These are phyloP conservation scores for Lumbricus terrestris DNA, from an alignment of 2,888 invertebrate genomes.

Conservation along the genomic window DNA sequence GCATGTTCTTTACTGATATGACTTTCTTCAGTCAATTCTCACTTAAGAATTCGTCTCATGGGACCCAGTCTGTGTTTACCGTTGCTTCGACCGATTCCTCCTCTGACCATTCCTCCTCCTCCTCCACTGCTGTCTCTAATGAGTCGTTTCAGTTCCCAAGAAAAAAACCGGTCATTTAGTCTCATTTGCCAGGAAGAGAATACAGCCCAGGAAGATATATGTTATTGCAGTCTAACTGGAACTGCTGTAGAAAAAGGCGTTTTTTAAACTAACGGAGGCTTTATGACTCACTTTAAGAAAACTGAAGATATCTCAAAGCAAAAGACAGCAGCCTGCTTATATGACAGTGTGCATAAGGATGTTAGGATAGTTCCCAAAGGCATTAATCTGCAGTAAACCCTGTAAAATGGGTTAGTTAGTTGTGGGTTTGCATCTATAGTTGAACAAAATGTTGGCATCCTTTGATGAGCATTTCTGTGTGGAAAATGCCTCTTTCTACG, in stretches of 20 bases:
- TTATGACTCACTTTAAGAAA: neutral
- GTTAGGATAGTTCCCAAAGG: no score
- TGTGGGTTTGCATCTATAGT: no score
- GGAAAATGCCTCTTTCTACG: no score
- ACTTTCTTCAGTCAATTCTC: neutral
- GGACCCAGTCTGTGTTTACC: neutral
- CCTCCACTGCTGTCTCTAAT: no score
- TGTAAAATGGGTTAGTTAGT: no score
- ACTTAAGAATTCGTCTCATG: neutral
- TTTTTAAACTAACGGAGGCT: neutral
- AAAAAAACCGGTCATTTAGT: neutral
- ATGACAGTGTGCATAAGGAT: no score
- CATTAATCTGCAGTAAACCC: no score
- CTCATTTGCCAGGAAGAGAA: neutral
- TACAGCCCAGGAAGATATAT: neutral
- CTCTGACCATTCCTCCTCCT: no score
- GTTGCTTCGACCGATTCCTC: no score
- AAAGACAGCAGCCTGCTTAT: neutral
- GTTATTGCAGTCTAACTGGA: neutral
- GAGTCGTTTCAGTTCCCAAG: neutral
- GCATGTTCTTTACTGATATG: neutral
- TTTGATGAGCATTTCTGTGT: no score
- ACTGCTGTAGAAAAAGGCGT: neutral
- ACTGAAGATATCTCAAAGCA: neutral
- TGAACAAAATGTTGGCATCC: no score